Percentiles rank a stretch among this genome's conserved stretches.
Evolutionary conservation across 2,797 vertebrate species (phyloP).

Genomic region (Chaetophractus vellerosus): DNA sequence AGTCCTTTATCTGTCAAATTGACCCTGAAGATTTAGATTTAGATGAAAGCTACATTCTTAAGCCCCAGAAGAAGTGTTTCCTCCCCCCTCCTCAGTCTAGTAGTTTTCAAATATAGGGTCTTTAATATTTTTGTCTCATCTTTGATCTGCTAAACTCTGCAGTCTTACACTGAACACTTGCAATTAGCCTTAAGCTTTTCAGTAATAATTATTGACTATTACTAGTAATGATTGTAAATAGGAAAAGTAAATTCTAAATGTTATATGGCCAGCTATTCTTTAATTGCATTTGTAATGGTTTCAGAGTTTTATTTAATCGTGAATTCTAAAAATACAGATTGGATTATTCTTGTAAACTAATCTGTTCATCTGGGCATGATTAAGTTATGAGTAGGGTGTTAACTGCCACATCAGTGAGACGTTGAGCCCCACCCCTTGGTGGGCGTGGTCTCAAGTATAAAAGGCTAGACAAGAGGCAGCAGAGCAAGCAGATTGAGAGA

Average conservation of each 20-base stretch:
- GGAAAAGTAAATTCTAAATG: conserved; percentile 50
- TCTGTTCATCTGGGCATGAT: no score
- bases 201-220: conserved; percentile 35
- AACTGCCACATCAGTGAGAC: no score
- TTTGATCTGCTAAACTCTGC: not conserved
- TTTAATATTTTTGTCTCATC: not conserved
- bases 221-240: conserved; percentile 30
- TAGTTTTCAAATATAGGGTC: conserved; percentile 6
- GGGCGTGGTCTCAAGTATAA: no score
- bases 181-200: not conserved
- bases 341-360: no score
- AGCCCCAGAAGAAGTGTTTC: not conserved
- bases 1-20: not conserved
- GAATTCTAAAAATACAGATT: no score
- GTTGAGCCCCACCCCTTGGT: no score
- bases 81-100: not conserved
- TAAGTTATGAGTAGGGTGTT: no score
- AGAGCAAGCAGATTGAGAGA: no score
- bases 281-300: conserved; percentile 49
- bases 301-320: no score
- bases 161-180: not conserved
- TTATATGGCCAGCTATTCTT: not conserved
- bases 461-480: no score
- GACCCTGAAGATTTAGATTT: not conserved
- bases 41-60: not conserved